Evolutionary conservation across 1,140 invertebrate genomes (phyloP).

Genomic region (Philopotamus ludificatus): DNA sequence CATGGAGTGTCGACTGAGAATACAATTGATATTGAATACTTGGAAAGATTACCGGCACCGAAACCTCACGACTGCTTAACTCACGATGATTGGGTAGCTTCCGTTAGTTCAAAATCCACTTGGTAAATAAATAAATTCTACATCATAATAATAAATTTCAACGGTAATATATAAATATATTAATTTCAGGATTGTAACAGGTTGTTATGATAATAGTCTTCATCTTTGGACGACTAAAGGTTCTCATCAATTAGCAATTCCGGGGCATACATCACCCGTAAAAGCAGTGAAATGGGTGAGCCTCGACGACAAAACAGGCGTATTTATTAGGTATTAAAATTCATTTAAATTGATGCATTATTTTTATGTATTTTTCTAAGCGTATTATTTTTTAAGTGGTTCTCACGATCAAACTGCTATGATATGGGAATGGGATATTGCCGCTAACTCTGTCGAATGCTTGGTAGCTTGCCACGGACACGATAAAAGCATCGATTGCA

Average conservation of each 20-base stretch:
- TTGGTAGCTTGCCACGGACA: slow-evolving; percentile 83
- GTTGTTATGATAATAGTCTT: slow-evolving; percentile 93
- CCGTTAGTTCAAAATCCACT: slow-evolving; percentile 71
- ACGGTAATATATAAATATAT: too few species aligned
- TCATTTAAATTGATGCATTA: slow-evolving; percentile 14
- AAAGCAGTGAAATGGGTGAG: slow-evolving; percentile 87
- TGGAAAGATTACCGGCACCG: slow-evolving; percentile 84
- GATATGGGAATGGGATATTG: slow-evolving; percentile 86
- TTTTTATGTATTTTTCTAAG: slow-evolving; percentile 19
- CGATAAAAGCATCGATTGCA: slow-evolving; percentile 82
- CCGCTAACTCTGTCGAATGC: slow-evolving; percentile 75
- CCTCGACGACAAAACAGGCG: slow-evolving; percentile 60
- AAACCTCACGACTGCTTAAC: slow-evolving; percentile 86
- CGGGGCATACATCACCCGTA: slow-evolving; percentile 81
- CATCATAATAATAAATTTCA: too few species aligned
- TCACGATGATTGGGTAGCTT: slow-evolving; percentile 95
- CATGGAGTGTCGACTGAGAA: slow-evolving; percentile 70
- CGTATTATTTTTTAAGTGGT: slow-evolving; percentile 55
- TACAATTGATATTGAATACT: slow-evolving; percentile 85
- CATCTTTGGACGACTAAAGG: slow-evolving; percentile 87
- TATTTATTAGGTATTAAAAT: slow-evolving; percentile 76
- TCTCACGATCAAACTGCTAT: slow-evolving; percentile 92
- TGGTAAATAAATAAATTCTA: too few species aligned
- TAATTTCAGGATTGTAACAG: slow-evolving; percentile 78
- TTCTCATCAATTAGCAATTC: slow-evolving; percentile 77